Evolutionary conservation across 1,140 invertebrate genomes (phyloP), one percentile per base, ranked within the genome.

Genomic region (Trichogramma pretiosum): DNA sequence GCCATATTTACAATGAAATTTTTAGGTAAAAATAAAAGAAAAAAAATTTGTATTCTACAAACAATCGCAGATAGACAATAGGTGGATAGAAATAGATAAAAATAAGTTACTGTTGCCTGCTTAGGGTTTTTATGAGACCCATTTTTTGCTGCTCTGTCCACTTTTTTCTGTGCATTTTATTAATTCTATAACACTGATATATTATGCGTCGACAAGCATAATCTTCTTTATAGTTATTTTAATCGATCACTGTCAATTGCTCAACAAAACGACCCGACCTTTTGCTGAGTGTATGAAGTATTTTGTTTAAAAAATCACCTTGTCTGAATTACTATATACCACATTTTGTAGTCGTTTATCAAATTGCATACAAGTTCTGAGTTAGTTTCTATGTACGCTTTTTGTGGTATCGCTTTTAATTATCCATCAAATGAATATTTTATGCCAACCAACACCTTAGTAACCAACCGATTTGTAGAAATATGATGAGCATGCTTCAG

Each of bases 371-470:
- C n/a, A n/a, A n/a, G n/a, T n/a, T n/a, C n/a, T n/a, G n/a, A n/a
- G n/a, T n/a, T n/a, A n/a, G n/a, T n/a, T n/a, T n/a, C n/a, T n/a
- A n/a, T n/a, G n/a, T n/a, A n/a, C n/a, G n/a, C n/a, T n/a, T n/a
- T n/a, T n/a, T n/a, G n/a, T n/a, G n/a, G 17, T 42, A 24, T 14
- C 11, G 13, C 22, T 8, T 30, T 28, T 18, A n/a, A n/a, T n/a
- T n/a, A n/a, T n/a, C n/a, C n/a, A n/a, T n/a, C n/a, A n/a, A n/a
- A n/a, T n/a, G n/a, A n/a, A n/a, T n/a, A n/a, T n/a, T n/a, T n/a
- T n/a, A n/a, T n/a, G n/a, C 56, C 50, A 54, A 57, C 59, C 53
- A 61, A 61, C 59, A 61, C 59, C 59, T 61, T 59, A 59, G 55
- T 55, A 61, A 61, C 59, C 59, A 61, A 61, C 56, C 42, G 33